These are phyloP conservation scores for Halictus rubicundus DNA, from an alignment of 1,140 invertebrate genomes.

Conservation along the genomic window DNA sequence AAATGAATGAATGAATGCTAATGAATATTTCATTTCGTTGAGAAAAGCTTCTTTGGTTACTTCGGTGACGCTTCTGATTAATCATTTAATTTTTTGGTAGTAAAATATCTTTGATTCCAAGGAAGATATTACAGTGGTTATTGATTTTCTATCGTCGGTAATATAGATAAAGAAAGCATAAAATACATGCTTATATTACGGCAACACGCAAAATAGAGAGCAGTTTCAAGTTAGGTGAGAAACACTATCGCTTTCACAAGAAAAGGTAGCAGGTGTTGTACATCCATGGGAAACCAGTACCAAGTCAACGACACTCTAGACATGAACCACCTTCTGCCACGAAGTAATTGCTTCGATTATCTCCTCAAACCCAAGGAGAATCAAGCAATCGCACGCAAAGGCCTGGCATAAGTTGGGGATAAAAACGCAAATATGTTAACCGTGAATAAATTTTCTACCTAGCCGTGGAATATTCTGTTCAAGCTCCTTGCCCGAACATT, in stretches of 20 bases:
- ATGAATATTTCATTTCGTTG: too few relatives aligned
- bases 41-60: too few relatives aligned
- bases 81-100: too few relatives aligned
- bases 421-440: conserved; percentile 35
- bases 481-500: neutral
- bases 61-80: too few relatives aligned
- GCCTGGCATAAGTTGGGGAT: conserved; percentile 33
- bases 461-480: neutral
- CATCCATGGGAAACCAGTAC: conserved; percentile 20
- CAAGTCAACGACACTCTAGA: conserved; percentile 22
- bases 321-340: conserved; percentile 29
- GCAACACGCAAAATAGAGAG: neutral
- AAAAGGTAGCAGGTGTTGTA: conserved; percentile 3
- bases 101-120: too few relatives aligned
- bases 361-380: conserved; percentile 36
- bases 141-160: too few relatives aligned
- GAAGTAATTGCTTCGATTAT: conserved; percentile 53
- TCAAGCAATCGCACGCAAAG: conserved; percentile 46
- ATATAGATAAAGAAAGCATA: too few relatives aligned
- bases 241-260: neutral
- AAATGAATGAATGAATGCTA: too few relatives aligned
- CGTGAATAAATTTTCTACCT: neutral
- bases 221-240: neutral
- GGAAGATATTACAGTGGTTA: too few relatives aligned
- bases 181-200: too few relatives aligned